Evolutionary conservation across 2,888 invertebrate genomes (phyloP).

Genomic region (Alentia gelatinosa): DNA sequence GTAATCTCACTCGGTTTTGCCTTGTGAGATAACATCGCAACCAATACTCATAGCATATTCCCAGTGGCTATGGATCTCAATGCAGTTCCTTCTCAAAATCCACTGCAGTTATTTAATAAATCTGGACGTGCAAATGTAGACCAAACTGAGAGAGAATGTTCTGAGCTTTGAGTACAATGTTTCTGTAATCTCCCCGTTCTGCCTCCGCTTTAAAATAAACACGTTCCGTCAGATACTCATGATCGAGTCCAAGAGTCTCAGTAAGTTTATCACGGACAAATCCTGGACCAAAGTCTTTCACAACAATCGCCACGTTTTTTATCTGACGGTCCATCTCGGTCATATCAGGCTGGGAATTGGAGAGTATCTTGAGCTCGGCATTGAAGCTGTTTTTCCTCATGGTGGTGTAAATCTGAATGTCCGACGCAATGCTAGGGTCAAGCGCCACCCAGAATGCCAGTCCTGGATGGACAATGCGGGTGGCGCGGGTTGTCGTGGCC

Average conservation of each 20-base stretch:
- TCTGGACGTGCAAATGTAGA: not conserved
- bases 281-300: not conserved
- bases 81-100: too few species aligned
- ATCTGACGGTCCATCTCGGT: not conserved
- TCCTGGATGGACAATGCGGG: not conserved
- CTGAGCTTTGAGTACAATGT: not conserved
- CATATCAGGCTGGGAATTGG: not conserved
- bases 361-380: constrained; percentile 13
- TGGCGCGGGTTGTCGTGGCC: not conserved
- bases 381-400: not conserved
- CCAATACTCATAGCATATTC: too few species aligned
- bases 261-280: not conserved
- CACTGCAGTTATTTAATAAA: too few species aligned
- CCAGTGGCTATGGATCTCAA: too few species aligned
- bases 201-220: not conserved
- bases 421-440: not conserved
- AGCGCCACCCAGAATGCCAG: constrained; percentile 29
- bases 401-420: not conserved
- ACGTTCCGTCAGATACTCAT: not conserved
- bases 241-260: not conserved
- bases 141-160: not conserved
- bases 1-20: too few species aligned
- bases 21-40: too few species aligned
- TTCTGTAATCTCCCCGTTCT: not conserved
- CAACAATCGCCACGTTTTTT: not conserved